phyloP scores from a whole-genome alignment of 2,113 vertebrate genomes.

The Heterotilapia buettikoferi region DNA sequence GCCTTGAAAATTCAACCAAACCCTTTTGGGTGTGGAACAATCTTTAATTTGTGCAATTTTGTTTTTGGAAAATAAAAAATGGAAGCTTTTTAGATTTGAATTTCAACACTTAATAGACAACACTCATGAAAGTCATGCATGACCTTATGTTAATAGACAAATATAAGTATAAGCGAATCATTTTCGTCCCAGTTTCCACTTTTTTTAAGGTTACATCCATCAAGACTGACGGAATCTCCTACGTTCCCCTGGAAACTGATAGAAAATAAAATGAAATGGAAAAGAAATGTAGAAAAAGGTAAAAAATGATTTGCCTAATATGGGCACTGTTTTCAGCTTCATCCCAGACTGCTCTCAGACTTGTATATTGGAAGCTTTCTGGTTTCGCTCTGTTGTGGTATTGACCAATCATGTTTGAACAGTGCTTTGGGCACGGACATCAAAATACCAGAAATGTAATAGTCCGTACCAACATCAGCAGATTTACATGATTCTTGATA shows the following conservation, averaged over 20 bases:
- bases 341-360: neutral
- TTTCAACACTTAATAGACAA: neutral
- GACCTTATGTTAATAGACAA: neutral
- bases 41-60: neutral
- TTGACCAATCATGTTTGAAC: neutral
- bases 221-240: neutral
- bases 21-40: neutral
- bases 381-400: neutral
- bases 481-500: neutral
- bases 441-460: neutral
- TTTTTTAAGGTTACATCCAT: neutral
- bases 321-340: neutral
- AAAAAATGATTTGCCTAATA: neutral
- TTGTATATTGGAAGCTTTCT: neutral
- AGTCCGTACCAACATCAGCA: neutral
- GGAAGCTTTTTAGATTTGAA: neutral
- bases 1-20: neutral
- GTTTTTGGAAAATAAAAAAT: neutral
- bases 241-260: too few relatives aligned
- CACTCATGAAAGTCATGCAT: neutral
- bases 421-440: neutral
- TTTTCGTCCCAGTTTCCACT: neutral
- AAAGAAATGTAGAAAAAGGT: neutral
- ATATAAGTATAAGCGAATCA: neutral
- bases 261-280: neutral